Conservation (phyloP, 2,888 invertebrate genomes). For the Cheilosia scutellata region DNA sequence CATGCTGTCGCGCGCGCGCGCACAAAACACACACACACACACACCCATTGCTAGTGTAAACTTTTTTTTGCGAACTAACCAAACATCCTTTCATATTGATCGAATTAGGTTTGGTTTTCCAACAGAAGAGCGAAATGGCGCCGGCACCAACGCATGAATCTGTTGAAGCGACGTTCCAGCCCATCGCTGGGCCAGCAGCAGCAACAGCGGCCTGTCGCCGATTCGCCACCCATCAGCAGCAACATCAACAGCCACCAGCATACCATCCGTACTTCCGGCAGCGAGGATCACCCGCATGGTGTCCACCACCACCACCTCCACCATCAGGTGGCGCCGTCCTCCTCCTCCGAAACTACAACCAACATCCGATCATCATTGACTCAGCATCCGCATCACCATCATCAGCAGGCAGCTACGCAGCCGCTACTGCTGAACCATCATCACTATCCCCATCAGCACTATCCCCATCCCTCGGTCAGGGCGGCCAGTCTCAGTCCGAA, state of each 20-base stretch:
- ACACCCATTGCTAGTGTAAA: constrained; percentile 71
- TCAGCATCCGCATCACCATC: constrained; percentile 79
- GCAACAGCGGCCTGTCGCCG: constrained; percentile 80
- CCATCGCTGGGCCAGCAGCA: constrained; percentile 81
- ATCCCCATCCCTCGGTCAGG: constrained; percentile 66
- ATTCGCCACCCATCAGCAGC: constrained; percentile 84
- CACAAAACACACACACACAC: constrained; percentile 32
- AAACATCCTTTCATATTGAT: constrained; percentile 85
- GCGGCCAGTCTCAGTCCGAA: constrained; percentile 70
- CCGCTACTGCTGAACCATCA: constrained; percentile 66
- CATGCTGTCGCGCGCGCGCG: neutral
- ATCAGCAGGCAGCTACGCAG: constrained; percentile 81
- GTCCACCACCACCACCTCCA: constrained; percentile 58
- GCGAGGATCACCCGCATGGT: constrained; percentile 71
- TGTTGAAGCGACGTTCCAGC: constrained; percentile 90
- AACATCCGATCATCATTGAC: constrained; percentile 78
- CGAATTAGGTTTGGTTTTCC: constrained; percentile 98
- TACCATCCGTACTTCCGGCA: constrained; percentile 75
- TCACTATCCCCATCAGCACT: constrained; percentile 71
- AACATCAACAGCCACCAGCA: constrained; percentile 72
- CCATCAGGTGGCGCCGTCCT: constrained; percentile 18
- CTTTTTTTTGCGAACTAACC: constrained; percentile 81
- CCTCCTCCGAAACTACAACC: constrained; percentile 70
- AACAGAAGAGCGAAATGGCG: constrained; percentile 99
- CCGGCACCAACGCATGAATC: constrained; percentile 97